A percentile compares a stretch with the other conserved stretches of the same genome.
These are phyloP conservation scores for Struthio camelus DNA, from an alignment of 2,113 vertebrate species.

Conservation along the genomic window DNA sequence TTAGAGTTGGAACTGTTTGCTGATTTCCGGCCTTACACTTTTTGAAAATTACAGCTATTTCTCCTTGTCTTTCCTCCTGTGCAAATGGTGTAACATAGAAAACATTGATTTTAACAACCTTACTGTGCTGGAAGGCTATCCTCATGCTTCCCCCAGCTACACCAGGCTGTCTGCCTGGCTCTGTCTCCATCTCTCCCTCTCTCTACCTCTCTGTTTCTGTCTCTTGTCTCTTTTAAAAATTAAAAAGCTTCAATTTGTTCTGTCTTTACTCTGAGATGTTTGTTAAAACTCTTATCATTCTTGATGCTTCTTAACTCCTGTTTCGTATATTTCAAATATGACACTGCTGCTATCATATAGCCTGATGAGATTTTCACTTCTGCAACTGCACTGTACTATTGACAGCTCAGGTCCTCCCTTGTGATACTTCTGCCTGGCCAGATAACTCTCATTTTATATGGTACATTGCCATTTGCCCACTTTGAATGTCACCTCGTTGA, in stretches of 20 bases:
- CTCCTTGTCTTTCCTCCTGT: background rate
- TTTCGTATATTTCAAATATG: background rate
- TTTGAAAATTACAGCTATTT: background rate
- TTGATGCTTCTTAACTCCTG: background rate
- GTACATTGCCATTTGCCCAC: background rate
- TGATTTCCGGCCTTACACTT: background rate
- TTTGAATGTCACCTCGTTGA: background rate
- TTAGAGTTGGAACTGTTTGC: background rate
- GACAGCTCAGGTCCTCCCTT: background rate
- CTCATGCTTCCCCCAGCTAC: background rate
- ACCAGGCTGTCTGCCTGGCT: background rate
- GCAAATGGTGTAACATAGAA: background rate
- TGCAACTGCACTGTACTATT: rapidly evolving
- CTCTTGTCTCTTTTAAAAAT: background rate
- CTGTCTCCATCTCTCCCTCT: background rate
- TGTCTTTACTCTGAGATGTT: background rate
- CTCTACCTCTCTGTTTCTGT: too few species aligned
- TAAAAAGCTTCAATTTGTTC: background rate
- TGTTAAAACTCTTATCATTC: background rate
- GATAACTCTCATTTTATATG: background rate
- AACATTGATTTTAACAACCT: background rate
- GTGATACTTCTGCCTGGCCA: background rate
- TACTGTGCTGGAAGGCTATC: background rate
- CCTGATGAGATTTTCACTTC: background rate
- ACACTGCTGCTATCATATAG: background rate